Evolutionary conservation across 2,113 vertebrate genomes (phyloP).

Genomic region (Cavia aperea): DNA sequence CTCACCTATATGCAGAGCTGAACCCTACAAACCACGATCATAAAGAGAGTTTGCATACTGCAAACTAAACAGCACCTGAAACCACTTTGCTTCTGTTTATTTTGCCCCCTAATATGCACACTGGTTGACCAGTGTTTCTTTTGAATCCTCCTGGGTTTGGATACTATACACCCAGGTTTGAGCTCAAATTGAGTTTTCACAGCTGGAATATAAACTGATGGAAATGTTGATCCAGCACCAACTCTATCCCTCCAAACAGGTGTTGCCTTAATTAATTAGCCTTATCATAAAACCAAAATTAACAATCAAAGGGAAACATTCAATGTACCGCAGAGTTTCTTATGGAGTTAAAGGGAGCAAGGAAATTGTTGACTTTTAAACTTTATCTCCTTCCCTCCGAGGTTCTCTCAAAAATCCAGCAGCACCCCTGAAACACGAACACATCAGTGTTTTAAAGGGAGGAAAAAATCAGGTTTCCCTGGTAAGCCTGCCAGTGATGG

Average conservation of each 20-base stretch:
- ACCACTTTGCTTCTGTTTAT: slow-evolving; percentile 70
- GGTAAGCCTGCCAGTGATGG: neutral
- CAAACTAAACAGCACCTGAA: slow-evolving; percentile 70
- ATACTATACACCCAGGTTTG: slow-evolving; percentile 74
- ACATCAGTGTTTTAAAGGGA: slow-evolving; percentile 3
- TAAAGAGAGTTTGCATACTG: slow-evolving; percentile 59
- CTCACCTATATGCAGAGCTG: slow-evolving; percentile 33
- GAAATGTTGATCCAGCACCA: slow-evolving; percentile 80
- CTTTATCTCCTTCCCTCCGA: slow-evolving; percentile 54
- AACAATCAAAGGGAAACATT: slow-evolving; percentile 70
- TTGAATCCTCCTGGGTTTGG: slow-evolving; percentile 64
- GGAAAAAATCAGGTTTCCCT: neutral
- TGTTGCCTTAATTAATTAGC: slow-evolving; percentile 77
- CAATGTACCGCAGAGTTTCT: slow-evolving; percentile 60
- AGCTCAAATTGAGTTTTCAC: slow-evolving; percentile 79
- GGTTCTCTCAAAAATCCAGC: slow-evolving; percentile 43
- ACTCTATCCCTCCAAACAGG: slow-evolving; percentile 76
- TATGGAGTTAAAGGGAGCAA: slow-evolving; percentile 56
- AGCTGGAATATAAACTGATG: slow-evolving; percentile 81
- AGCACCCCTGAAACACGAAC: slow-evolving; percentile 40
- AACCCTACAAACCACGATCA: slow-evolving; percentile 41
- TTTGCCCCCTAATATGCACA: slow-evolving; percentile 59
- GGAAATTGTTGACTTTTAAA: slow-evolving; percentile 58
- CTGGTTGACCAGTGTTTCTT: slow-evolving; percentile 65
- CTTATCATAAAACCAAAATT: slow-evolving; percentile 77